phyloP scores from a whole-genome alignment of 2,113 vertebrate genomes.

The Anthoscopus minutus region DNA sequence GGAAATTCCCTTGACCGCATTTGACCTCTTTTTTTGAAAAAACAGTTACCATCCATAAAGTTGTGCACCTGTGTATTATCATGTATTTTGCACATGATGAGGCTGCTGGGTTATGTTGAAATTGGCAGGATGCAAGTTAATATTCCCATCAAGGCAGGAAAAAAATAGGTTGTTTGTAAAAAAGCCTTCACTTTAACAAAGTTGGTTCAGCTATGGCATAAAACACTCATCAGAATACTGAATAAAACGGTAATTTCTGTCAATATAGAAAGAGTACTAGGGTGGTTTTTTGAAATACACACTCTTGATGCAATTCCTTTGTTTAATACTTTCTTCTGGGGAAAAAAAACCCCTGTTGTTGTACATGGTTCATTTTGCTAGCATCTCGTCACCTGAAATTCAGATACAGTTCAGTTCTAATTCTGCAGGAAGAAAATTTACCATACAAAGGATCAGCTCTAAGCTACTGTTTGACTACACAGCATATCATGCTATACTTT shows the following conservation, averaged over 20 bases:
- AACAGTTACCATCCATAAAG: neutral
- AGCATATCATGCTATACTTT: neutral
- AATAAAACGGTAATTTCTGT: neutral
- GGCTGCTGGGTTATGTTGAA: neutral
- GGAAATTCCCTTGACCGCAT: conserved; percentile 31
- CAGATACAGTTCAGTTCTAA: neutral
- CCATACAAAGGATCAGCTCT: neutral
- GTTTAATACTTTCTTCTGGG: neutral
- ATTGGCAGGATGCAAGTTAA: neutral
- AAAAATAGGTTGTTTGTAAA: neutral
- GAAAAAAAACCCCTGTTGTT: neutral
- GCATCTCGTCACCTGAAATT: neutral
- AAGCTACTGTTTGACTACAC: neutral
- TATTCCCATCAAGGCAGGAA: neutral
- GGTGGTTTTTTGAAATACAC: neutral
- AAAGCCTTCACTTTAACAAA: neutral
- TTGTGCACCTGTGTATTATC: neutral
- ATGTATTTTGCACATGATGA: neutral
- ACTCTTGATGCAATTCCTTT: neutral
- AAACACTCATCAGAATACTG: neutral
- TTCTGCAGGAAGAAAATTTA: neutral
- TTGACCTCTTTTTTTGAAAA: neutral
- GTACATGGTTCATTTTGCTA: neutral
- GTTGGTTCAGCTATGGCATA: neutral
- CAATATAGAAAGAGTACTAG: neutral